These are phyloP conservation scores for Drosophila kuntzei DNA, from an alignment of 2,888 invertebrate species.

Conservation along the genomic window DNA sequence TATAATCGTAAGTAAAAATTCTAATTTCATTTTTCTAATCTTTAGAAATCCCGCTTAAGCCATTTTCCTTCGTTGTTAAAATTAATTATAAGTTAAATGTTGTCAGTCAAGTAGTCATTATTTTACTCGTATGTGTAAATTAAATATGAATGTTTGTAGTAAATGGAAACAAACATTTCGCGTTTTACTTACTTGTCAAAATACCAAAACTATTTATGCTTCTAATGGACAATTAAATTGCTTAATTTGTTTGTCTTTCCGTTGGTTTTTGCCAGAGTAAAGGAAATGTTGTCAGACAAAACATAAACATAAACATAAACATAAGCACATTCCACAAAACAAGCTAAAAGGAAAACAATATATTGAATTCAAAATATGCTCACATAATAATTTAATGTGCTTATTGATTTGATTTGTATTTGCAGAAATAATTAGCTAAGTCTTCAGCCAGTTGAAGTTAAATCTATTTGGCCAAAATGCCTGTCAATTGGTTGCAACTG, in stretches of 20 bases:
- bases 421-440: conserved; percentile 2
- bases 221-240: conserved; percentile 53
- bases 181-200: conserved; percentile 15
- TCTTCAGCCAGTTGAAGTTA: conserved; percentile 1
- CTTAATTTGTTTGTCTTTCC: conserved; percentile 34
- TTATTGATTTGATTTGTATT: not conserved
- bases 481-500: conserved; percentile 9
- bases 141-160: not conserved
- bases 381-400: not conserved
- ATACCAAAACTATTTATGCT: conserved; percentile 42
- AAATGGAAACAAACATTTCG: conserved; percentile 21
- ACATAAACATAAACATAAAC: no score
- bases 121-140: not conserved
- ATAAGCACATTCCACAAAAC: not conserved
- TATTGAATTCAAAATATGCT: not conserved
- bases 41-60: no score
- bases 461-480: conserved; percentile 16
- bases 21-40: no score
- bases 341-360: not conserved
- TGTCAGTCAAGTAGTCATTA: not conserved
- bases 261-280: conserved; percentile 7
- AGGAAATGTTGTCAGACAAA: conserved; percentile 18
- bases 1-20: no score
- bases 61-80: no score
- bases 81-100: not conserved